Evolutionary conservation across 2,113 vertebrate genomes (phyloP).

Genomic region (Polypterus bichir): DNA sequence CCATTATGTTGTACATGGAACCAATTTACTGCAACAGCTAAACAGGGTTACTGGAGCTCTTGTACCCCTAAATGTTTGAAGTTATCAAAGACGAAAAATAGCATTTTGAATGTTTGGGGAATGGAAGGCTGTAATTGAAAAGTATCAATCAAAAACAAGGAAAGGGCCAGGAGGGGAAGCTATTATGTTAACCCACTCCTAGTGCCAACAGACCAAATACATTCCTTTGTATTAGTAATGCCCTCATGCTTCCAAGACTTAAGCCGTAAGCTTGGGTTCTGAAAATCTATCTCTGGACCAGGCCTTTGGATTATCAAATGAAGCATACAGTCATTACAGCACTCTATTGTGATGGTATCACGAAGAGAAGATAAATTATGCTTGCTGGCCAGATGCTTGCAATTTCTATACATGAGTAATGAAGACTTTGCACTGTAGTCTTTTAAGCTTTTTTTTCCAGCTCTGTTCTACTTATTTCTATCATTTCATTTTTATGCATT

Average conservation of each 20-base stretch:
- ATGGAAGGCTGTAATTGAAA: constrained; percentile 98
- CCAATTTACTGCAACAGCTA: constrained; percentile 96
- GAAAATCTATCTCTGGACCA: constrained; percentile 21
- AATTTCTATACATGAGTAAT: constrained; percentile 57
- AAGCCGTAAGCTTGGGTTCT: constrained; percentile 32
- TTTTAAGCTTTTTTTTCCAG: constrained; percentile 13
- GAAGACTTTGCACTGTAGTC: constrained; percentile 41
- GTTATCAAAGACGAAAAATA: constrained; percentile 84
- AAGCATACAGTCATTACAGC: constrained; percentile 51
- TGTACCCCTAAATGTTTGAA: constrained; percentile 92
- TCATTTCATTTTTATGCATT: too few relatives aligned
- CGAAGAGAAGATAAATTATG: constrained; percentile 38
- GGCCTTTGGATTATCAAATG: constrained; percentile 45
- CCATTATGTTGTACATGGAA: constrained; percentile 99
- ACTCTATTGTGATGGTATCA: constrained; percentile 51
- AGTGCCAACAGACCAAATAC: constrained; percentile 41
- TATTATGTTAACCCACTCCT: constrained; percentile 54
- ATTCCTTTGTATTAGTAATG: constrained; percentile 56
- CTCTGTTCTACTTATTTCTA: not conserved
- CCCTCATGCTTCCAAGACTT: constrained; percentile 43
- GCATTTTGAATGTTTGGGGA: constrained; percentile 92
- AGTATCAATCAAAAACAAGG: constrained; percentile 98
- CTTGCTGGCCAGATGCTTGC: constrained; percentile 41
- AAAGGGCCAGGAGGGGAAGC: constrained; percentile 57
- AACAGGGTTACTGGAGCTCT: constrained; percentile 83